These are phyloP conservation scores for Wiebesia pumilae DNA, from an alignment of 1,140 invertebrate species.

Conservation along the genomic window DNA sequence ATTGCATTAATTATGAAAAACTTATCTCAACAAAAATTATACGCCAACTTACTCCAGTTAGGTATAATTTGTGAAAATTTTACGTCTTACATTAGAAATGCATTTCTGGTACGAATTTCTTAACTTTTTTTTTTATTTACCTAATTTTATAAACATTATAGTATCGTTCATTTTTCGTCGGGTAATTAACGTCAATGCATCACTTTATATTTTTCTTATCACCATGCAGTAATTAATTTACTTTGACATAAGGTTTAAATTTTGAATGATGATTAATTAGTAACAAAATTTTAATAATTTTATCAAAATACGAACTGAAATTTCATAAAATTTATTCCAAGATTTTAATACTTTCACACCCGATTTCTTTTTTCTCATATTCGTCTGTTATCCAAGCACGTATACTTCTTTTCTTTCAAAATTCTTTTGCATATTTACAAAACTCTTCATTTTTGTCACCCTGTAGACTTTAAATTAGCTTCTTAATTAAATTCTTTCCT, in stretches of 20 bases:
- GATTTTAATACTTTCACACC: slow-evolving; percentile 6
- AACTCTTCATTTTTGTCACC: slow-evolving; percentile 13
- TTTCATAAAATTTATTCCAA: neutral
- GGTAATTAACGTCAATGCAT: neutral
- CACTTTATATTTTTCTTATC: neutral
- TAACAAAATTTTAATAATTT: neutral
- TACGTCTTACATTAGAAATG: neutral
- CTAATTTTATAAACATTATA: neutral
- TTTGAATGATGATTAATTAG: neutral
- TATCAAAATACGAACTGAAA: neutral
- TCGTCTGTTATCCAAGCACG: neutral
- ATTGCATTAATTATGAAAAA: neutral
- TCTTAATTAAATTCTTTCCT: slow-evolving; percentile 20
- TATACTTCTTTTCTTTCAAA: slow-evolving; percentile 19
- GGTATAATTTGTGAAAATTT: neutral
- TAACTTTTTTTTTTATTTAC: neutral
- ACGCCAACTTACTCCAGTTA: neutral
- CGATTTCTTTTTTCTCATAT: neutral
- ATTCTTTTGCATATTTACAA: slow-evolving; percentile 13
- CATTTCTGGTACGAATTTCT: neutral
- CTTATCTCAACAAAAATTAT: neutral
- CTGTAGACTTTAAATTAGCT: slow-evolving; percentile 13
- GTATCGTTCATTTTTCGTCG: neutral
- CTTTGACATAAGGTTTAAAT: neutral
- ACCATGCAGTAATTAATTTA: neutral